Evolutionary conservation across 2,888 invertebrate species (phyloP), one percentile per base, ranked within the genome.

Genomic region (Spatulosminthurus flaviceps): DNA sequence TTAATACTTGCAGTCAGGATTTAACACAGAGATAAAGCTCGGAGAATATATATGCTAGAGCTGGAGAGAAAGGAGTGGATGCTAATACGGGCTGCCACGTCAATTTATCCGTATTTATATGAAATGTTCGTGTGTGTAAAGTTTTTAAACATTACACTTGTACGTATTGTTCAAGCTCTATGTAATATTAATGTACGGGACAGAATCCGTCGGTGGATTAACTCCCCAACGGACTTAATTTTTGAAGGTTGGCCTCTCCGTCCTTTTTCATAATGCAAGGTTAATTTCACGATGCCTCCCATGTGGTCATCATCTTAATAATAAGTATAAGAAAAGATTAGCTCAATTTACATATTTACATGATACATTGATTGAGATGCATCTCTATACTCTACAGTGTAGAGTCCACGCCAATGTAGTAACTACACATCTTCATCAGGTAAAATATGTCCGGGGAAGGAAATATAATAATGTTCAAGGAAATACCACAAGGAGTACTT

Each of bases 191-290:
- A 72, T 43, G 72, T 72, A 26, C n/a, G 34, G n/a, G 9, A 51
- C n/a, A 51, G 42, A 42, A 21, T 11, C 42, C 41, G 26, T 72
- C 72, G 22, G 19, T 26, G 41, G 43, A 72, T 24, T 72, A 72
- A 51, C 72, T 64, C 41, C 64, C 75, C 75, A 75, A 75, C 64
- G 64, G 64, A 22, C 64, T 75, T 75, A 75, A 75, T 75, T 75
- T 75, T 51, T 64, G 22, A 75, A 75, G 75, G 24, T 60, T 64
- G 22, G 24, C 34, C 64, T 75, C 34, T 29, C 26, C 51, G 34
- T 21, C 61, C 28, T 43, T 74, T 34, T 67, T 67, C 28, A 67
- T 26, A 67, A 26, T 67, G 67, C 67, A 67, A 26, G 67, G 67
- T 29, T 67, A 67, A 67, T 67, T 67, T 67, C 28, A 67, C 29